Percentiles rank a stretch among this genome's conserved stretches.
phyloP scores from a whole-genome alignment of 2,113 vertebrate genomes.

The Sander vitreus region DNA sequence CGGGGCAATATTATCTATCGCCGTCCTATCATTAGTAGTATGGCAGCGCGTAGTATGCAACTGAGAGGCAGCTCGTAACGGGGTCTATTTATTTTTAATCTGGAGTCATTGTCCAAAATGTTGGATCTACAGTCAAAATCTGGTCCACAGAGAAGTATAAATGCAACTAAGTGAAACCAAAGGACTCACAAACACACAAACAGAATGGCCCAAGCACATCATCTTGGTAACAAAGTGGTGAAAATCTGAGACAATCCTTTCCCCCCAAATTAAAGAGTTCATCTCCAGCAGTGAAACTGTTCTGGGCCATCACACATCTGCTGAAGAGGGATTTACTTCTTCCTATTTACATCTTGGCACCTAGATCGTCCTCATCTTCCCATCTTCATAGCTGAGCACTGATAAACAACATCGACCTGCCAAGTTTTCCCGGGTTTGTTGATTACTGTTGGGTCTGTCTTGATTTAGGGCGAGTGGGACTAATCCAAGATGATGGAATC shows the following conservation, averaged over 20 bases:
- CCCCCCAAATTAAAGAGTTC: conserved; percentile 60
- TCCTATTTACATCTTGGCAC: conserved; percentile 79
- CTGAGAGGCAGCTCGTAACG: no score
- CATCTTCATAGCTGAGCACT: conserved; percentile 62
- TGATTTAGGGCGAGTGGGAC: conserved; percentile 71
- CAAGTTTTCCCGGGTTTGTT: conserved; percentile 71
- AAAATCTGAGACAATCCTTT: conserved; percentile 43
- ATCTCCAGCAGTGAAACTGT: conserved; percentile 52
- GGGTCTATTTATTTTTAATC: not conserved
- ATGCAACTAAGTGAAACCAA: not conserved
- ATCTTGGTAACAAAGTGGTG: conserved; percentile 15
- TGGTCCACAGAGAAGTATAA: not conserved
- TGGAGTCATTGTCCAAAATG: not conserved
- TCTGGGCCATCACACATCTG: conserved; percentile 71
- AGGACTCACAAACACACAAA: not conserved
- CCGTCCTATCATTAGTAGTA: not conserved
- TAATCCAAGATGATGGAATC: conserved; percentile 72
- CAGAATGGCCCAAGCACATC: not conserved
- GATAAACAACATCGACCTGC: conserved; percentile 77
- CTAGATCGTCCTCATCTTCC: conserved; percentile 48
- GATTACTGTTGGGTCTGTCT: conserved; percentile 73
- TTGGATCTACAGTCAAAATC: not conserved
- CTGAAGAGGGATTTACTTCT: conserved; percentile 69
- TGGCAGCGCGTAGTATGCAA: no score
- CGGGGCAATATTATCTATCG: not conserved